Evolutionary conservation across 2,797 vertebrate genomes (phyloP).

Genomic region (Rallus crepitans): DNA sequence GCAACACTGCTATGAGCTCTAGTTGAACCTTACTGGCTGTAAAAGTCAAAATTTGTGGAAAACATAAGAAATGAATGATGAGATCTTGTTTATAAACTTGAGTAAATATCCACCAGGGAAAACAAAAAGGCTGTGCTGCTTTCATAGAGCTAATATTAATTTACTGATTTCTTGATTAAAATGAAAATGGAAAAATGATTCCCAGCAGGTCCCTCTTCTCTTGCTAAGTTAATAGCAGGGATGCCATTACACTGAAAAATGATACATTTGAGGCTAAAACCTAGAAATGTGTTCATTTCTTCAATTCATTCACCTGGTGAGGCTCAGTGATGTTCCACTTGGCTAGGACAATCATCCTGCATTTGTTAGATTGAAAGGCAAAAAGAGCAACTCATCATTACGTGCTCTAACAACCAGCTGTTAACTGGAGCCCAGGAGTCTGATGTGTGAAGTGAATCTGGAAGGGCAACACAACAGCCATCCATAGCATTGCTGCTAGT

Average conservation of each 20-base stretch:
- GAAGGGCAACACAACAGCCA: not conserved
- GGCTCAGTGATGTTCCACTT: not conserved
- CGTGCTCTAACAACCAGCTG: not conserved
- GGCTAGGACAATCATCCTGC: not conserved
- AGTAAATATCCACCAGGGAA: constrained; percentile 46
- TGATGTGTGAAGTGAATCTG: not conserved
- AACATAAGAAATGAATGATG: not conserved
- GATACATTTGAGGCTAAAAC: constrained; percentile 39
- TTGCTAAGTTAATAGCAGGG: constrained; percentile 50
- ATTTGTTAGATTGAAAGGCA: not conserved
- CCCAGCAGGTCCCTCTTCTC: constrained; percentile 48
- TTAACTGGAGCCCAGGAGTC: not conserved
- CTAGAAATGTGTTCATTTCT: not conserved
- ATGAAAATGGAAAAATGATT: constrained; percentile 51
- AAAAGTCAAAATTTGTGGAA: not conserved
- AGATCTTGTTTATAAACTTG: constrained; percentile 26
- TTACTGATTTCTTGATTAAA: constrained; percentile 69
- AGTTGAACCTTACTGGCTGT: not conserved
- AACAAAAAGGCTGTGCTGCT: constrained; percentile 20
- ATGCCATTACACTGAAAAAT: constrained; percentile 46
- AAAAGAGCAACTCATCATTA: not conserved
- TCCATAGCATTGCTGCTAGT: not conserved
- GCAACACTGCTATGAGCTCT: not conserved
- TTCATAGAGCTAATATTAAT: constrained; percentile 55
- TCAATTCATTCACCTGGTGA: not conserved